Evolutionary conservation across 1,140 invertebrate species (phyloP).

Genomic region (Drosophila sturtevanti): DNA sequence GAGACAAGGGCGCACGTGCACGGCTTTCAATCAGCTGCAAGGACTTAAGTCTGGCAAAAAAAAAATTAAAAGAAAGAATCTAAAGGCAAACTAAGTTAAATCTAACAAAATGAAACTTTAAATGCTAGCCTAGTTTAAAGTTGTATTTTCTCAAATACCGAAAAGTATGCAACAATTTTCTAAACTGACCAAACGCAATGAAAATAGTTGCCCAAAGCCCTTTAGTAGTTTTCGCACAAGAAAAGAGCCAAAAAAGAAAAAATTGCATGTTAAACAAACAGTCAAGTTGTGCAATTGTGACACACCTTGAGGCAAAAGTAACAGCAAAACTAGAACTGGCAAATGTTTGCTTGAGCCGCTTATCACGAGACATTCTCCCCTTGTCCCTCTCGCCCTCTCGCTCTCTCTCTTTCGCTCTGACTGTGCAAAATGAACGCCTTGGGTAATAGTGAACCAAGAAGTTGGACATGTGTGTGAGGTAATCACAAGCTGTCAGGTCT

Average conservation of each 20-base stretch:
- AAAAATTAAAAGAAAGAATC: not conserved
- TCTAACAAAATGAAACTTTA: not conserved
- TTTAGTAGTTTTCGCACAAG: not conserved
- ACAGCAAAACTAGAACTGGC: constrained; percentile 33
- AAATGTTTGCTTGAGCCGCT: constrained; percentile 46
- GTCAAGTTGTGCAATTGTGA: constrained; percentile 52
- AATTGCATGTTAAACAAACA: constrained; percentile 20
- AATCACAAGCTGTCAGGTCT: constrained; percentile 10
- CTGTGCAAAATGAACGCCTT: constrained; percentile 11
- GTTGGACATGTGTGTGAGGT: constrained; percentile 9
- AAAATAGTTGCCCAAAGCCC: not conserved
- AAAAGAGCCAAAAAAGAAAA: constrained; percentile 13
- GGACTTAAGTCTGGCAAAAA: not conserved
- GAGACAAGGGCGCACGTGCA: constrained; percentile 40
- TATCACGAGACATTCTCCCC: constrained; percentile 7
- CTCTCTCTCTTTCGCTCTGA: too few species aligned
- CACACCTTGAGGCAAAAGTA: constrained; percentile 46
- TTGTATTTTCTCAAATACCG: not conserved
- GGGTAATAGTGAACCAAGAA: not conserved
- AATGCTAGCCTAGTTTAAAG: not conserved
- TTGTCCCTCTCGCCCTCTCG: too few species aligned
- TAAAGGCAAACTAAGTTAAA: not conserved
- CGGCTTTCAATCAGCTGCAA: not conserved
- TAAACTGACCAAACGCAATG: not conserved
- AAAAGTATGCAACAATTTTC: not conserved